Conservation (phyloP, 2,797 vertebrate genomes). For the Octomys mimax region DNA sequence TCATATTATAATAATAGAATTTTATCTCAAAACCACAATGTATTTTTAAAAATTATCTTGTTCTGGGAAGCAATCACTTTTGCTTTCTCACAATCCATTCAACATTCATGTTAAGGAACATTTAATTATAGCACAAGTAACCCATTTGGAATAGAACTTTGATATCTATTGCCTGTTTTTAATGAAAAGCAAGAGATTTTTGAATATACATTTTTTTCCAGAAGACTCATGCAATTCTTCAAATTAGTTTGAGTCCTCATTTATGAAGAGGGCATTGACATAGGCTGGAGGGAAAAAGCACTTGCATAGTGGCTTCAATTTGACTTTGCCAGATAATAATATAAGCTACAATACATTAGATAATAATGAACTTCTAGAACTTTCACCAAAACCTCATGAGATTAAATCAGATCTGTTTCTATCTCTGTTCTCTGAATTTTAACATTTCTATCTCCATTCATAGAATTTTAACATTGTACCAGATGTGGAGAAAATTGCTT, state of each 20-base stretch:
- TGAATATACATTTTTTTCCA: conserved; percentile 43
- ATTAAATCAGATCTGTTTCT: conserved; percentile 69
- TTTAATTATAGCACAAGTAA: conserved; percentile 66
- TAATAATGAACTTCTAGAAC: conserved; percentile 78
- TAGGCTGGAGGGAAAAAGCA: neutral
- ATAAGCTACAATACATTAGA: conserved; percentile 68
- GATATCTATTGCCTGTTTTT: conserved; percentile 44
- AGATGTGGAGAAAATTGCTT: conserved; percentile 50
- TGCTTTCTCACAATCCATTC: conserved; percentile 69
- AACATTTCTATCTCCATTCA: neutral
- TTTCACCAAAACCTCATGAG: conserved; percentile 76
- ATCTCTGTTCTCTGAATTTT: too few relatives aligned
- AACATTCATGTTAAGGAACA: conserved; percentile 27
- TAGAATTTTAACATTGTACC: neutral
- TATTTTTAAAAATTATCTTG: conserved; percentile 48
- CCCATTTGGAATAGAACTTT: conserved; percentile 69
- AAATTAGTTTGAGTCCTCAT: conserved; percentile 75
- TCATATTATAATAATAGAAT: neutral
- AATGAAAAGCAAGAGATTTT: conserved; percentile 57
- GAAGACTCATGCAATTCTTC: conserved; percentile 75
- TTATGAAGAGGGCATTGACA: conserved; percentile 67
- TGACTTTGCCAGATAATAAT: conserved; percentile 66
- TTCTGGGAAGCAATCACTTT: conserved; percentile 62
- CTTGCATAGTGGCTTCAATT: conserved; percentile 74
- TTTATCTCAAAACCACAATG: conserved; percentile 45